Conservation (phyloP, 30 jellyfish, hydroid and myxozoan species). For the Clytia hemisphaerica region DNA sequence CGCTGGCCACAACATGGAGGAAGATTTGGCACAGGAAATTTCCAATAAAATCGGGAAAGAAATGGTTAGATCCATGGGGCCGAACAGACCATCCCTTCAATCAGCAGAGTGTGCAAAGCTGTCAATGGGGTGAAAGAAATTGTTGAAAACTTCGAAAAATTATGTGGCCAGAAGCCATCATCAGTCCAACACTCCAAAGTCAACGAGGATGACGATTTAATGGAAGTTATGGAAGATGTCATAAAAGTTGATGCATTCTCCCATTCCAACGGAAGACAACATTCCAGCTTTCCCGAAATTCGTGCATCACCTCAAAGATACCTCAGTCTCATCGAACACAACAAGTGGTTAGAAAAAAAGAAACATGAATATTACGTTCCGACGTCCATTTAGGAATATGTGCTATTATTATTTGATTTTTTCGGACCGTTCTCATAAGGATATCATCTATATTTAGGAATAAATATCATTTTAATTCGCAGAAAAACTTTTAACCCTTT, state of each 20-base stretch:
- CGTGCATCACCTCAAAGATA: background rate
- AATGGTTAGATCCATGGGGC: background rate
- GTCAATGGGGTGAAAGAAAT: background rate
- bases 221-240: background rate
- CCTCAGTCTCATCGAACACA: background rate
- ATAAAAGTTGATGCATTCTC: background rate
- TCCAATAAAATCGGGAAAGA: background rate
- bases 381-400: no score
- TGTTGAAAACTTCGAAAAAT: background rate
- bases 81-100: background rate
- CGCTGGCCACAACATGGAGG: background rate
- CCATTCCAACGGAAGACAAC: background rate
- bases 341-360: background rate
- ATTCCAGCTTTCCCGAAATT: background rate
- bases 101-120: background rate
- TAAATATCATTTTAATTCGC: no score
- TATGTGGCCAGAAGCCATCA: background rate
- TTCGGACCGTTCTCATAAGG: no score
- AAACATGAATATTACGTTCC: no score
- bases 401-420: no score
- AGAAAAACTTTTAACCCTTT: no score
- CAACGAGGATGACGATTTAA: no score
- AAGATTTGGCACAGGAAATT: slow-evolving; percentile 11
- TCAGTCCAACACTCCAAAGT: background rate
- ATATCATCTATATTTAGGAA: no score